A percentile compares a stretch with the other conserved stretches of the same genome.
These are phyloP conservation scores for Pitta sordida DNA, from an alignment of 2,113 vertebrate genomes.

Conservation along the genomic window DNA sequence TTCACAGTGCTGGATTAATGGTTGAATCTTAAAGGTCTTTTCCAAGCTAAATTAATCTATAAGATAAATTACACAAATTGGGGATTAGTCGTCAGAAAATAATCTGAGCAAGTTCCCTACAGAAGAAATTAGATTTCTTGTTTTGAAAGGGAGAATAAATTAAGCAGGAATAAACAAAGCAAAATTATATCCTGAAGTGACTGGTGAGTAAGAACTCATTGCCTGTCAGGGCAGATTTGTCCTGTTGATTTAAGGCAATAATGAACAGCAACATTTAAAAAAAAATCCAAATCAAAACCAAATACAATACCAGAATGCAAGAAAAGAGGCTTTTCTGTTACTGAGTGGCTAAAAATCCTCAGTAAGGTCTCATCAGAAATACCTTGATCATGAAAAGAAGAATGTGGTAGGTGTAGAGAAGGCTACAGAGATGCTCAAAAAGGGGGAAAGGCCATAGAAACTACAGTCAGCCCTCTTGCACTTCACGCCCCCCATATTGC, in stretches of 20 bases:
- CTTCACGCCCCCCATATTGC: too few species aligned
- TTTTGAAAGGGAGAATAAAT: background rate
- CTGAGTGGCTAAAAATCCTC: background rate
- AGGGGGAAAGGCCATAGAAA: background rate
- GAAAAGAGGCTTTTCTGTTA: background rate
- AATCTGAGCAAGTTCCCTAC: background rate
- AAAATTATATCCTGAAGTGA: background rate
- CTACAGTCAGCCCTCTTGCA: too few species aligned
- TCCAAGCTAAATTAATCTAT: background rate
- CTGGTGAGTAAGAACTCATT: background rate
- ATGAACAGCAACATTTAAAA: background rate
- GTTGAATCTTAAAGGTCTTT: background rate
- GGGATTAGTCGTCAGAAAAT: background rate
- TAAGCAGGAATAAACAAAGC: background rate
- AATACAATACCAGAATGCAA: background rate
- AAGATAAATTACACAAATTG: background rate
- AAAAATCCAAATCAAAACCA: background rate
- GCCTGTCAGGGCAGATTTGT: background rate
- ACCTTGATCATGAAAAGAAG: background rate
- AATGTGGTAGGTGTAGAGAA: background rate
- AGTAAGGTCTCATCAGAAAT: background rate
- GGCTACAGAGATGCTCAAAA: background rate
- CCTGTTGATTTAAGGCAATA: background rate
- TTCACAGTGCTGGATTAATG: background rate
- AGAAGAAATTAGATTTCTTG: background rate